These are phyloP conservation scores for Atherix ibis DNA, from an alignment of 2,888 invertebrate genomes.

Conservation along the genomic window DNA sequence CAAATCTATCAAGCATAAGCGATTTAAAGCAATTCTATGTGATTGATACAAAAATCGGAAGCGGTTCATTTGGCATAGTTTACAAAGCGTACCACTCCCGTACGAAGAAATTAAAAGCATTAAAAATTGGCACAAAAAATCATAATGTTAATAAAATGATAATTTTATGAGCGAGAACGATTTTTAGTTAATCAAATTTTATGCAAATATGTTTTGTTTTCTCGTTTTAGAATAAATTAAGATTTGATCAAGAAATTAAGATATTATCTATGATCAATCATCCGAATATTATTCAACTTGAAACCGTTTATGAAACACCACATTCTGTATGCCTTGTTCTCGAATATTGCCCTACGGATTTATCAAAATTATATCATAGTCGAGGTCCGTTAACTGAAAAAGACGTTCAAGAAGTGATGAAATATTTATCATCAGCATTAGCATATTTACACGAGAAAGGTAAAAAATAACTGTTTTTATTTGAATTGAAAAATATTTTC, in stretches of 20 bases:
- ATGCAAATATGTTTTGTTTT: background rate
- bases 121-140: conserved; percentile 4
- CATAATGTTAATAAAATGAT: background rate
- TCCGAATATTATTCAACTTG: conserved; percentile 4
- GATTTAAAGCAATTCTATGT: conserved; percentile 1
- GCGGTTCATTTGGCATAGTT: conserved; percentile 6
- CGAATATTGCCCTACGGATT: conserved; percentile 5
- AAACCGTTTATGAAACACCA: conserved; percentile 5
- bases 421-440: conserved; percentile 4
- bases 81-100: conserved; percentile 4
- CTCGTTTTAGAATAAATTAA: background rate
- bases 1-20: too few relatives aligned
- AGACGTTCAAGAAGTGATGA: conserved; percentile 2
- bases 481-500: too few relatives aligned
- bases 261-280: conserved; percentile 4
- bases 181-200: too few relatives aligned
- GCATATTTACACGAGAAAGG: conserved; percentile 3
- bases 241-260: conserved; percentile 5
- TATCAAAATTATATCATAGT: conserved; percentile 1
- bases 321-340: conserved; percentile 5
- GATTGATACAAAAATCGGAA: conserved; percentile 5
- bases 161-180: background rate
- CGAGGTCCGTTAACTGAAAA: background rate
- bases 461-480: too few relatives aligned
- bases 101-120: conserved; percentile 2